phyloP scores from a whole-genome alignment of 2,797 vertebrate genomes.

The Enteromius afrohamiltoni region DNA sequence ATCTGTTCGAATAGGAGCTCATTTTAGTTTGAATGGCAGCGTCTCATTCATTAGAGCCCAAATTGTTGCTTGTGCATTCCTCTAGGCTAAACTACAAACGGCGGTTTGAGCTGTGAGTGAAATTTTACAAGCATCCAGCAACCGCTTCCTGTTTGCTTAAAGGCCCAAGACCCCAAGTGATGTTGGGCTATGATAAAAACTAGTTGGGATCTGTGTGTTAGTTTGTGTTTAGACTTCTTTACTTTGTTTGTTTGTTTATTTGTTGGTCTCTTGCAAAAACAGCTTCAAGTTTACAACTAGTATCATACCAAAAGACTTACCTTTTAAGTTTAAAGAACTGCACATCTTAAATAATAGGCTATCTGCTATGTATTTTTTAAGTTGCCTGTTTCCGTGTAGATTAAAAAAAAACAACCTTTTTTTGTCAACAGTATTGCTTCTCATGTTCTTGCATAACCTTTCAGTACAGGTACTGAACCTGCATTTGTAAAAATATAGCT shows the following conservation, averaged over 20 bases:
- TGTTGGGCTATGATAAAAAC: neutral
- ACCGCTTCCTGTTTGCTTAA: conserved; percentile 40
- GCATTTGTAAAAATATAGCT: neutral
- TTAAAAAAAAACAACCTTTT: neutral
- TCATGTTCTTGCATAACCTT: neutral
- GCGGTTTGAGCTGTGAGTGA: conserved; percentile 16
- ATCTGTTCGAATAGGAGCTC: conserved; percentile 33
- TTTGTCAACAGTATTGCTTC: neutral
- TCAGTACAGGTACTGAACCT: no score
- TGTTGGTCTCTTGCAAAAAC: neutral
- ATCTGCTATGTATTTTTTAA: neutral
- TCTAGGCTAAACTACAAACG: conserved; percentile 44
- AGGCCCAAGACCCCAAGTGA: neutral
- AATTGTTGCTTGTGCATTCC: conserved; percentile 53
- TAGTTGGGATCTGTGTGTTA: neutral
- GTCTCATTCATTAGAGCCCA: conserved; percentile 56
- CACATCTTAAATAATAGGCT: no score
- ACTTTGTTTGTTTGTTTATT: neutral
- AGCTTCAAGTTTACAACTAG: neutral
- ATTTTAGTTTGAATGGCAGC: conserved; percentile 48
- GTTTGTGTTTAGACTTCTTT: neutral
- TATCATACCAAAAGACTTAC: neutral
- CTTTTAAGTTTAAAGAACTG: no score
- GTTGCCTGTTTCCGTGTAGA: neutral
- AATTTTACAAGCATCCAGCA: conserved; percentile 29